A percentile compares a stretch with the other conserved stretches of the same genome.
Evolutionary conservation across 2,888 invertebrate genomes (phyloP).

Genomic region (Argyra leucocephala): DNA sequence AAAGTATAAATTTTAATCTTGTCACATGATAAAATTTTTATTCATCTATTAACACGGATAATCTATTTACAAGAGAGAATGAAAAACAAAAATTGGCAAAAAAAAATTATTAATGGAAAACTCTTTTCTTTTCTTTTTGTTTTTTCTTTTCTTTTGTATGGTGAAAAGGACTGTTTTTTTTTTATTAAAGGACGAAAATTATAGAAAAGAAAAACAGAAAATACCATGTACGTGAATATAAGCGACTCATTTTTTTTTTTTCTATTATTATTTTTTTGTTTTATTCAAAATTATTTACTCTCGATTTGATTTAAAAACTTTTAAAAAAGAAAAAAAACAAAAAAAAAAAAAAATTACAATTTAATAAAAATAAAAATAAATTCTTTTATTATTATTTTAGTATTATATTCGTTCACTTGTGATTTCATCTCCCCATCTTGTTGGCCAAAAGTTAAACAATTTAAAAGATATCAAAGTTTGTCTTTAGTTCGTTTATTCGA

Average conservation of each 20-base stretch:
- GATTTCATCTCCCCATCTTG: neutral
- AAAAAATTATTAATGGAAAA: too few relatives aligned
- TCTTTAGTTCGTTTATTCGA: neutral
- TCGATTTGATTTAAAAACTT: conserved; percentile 11
- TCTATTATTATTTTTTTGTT: neutral
- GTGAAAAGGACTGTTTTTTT: neutral
- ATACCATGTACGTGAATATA: too few relatives aligned
- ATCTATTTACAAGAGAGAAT: too few relatives aligned
- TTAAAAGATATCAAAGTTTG: conserved; percentile 3
- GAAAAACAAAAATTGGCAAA: too few relatives aligned
- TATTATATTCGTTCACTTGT: neutral
- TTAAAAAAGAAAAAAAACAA: too few relatives aligned
- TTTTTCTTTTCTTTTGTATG: neutral
- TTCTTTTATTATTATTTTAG: too few relatives aligned
- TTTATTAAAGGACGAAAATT: neutral
- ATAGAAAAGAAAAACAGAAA: too few relatives aligned
- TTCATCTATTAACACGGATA: too few relatives aligned
- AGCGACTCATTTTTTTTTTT: neutral
- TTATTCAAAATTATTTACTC: conserved; percentile 6
- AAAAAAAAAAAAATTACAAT: too few relatives aligned
- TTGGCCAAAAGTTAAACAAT: conserved; percentile 4
- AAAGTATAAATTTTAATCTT: too few relatives aligned
- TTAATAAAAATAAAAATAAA: too few relatives aligned
- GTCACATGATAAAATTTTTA: too few relatives aligned
- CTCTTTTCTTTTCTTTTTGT: neutral